Conservation (phyloP, 1,140 invertebrate species). For the Aphelinus atriplicis region DNA sequence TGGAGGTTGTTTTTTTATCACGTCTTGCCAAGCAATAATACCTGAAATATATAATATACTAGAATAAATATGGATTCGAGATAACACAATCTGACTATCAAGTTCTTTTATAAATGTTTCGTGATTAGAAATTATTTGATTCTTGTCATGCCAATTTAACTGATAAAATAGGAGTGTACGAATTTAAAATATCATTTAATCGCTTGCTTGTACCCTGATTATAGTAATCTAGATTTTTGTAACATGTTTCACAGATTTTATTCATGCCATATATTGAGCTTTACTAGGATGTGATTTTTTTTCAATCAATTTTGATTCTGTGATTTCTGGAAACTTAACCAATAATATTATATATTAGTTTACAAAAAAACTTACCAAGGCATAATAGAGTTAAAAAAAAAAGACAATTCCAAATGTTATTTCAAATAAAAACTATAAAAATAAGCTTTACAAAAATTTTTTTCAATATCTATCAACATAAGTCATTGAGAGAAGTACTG, state of each 20-base stretch:
- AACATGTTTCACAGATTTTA: not conserved
- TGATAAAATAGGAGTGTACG: not conserved
- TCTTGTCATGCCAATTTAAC: conserved; percentile 1
- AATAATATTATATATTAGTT: not conserved
- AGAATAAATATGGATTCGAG: too few species aligned
- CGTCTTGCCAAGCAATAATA: conserved; percentile 50
- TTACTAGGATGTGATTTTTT: too few species aligned
- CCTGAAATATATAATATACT: conserved; percentile 48
- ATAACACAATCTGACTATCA: conserved; percentile 1
- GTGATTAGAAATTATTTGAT: conserved; percentile 4
- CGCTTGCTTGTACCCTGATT: conserved; percentile 5
- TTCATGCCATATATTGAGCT: not conserved
- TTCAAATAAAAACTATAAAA: too few species aligned
- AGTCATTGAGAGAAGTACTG: too few species aligned
- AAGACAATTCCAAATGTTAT: too few species aligned
- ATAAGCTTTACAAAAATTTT: conserved; percentile 29
- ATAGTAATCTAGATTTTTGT: conserved; percentile 15
- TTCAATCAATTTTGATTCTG: too few species aligned
- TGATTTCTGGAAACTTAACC: too few species aligned
- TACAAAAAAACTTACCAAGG: conserved; percentile 47
- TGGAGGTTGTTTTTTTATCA: conserved; percentile 46
- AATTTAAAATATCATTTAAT: conserved; percentile 9
- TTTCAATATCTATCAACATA: not conserved
- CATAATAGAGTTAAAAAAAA: conserved; percentile 39
- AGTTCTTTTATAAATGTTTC: conserved; percentile 10